Conservation (phyloP, 2,888 invertebrate species). For the Thelaira solivaga region DNA sequence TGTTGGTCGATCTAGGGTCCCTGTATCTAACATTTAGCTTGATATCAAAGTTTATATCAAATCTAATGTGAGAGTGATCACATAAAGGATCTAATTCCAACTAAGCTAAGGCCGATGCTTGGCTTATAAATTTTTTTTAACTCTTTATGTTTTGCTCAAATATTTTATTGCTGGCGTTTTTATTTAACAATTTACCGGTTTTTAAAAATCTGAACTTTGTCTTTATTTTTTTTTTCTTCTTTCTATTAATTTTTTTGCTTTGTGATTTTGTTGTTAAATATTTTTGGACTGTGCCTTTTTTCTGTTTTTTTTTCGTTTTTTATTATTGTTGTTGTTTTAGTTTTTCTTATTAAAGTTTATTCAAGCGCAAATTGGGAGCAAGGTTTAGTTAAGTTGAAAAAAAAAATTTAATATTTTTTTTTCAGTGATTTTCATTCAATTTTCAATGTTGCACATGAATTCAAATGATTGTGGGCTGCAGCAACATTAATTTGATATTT, state of each 20-base stretch:
- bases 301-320: conserved; percentile 1
- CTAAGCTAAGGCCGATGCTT: conserved; percentile 59
- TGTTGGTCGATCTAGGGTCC: too few relatives aligned
- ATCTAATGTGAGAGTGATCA: too few relatives aligned
- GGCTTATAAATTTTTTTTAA: not conserved
- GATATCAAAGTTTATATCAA: too few relatives aligned
- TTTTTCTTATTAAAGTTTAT: conserved; percentile 62
- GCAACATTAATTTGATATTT: conserved; percentile 60
- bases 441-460: conserved; percentile 60
- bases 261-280: conserved; percentile 31
- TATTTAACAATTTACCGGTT: conserved; percentile 50
- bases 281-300: conserved; percentile 41
- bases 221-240: conserved; percentile 3
- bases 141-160: not conserved
- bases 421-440: conserved; percentile 52
- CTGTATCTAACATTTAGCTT: too few relatives aligned
- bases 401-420: conserved; percentile 59
- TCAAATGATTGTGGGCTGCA: conserved; percentile 61
- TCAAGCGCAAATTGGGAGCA: conserved; percentile 68
- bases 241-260: conserved; percentile 29
- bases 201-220: conserved; percentile 37
- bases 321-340: conserved; percentile 42
- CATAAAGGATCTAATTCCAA: conserved; percentile 37
- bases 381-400: conserved; percentile 62
- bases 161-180: conserved; percentile 21